Evolutionary conservation across 2,113 vertebrate genomes (phyloP), one percentile per base, ranked within the genome.

Genomic region (Leptobrachium leishanense): DNA sequence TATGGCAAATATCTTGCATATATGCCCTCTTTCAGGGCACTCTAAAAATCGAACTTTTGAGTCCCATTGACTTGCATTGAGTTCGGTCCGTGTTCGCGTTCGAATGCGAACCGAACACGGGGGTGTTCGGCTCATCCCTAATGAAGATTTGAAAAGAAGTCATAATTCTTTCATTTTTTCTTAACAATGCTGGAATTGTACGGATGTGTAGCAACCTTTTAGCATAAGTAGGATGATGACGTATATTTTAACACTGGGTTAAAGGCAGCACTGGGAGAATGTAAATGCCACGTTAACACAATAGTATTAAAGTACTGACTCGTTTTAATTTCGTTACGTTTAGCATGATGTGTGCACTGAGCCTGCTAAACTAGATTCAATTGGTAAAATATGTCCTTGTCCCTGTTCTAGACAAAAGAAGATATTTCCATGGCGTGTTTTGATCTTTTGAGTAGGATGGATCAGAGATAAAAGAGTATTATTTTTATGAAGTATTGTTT

Each of bases 401-500:
- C n/a, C 68, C 43, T 20, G 12, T 50, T 43, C 43, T 50, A 42
- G 5, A 12, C 50, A 44, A 70, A 44, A 70, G 43, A 15, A 46
- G 68, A 70, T n/a, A 13, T 42, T 70, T 5, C 13, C n/a, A 6
- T 20, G 7, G 3, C 15, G 13, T 50, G 66, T 68, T 68, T 68
- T 68, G 68, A 70, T 50, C 68, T 70, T 9, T 50, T 50, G 44
- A 6, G 43, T 50, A 31, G 15, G 44, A 10, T 12, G 7, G 6
- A 50, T 2, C 43, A n/a, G 43, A 70, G 68, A 70, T 70, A 15
- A 70, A 70, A 70, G 68, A n/a, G 2, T 2, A 44, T 46, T 46
- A 50, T 53, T 44, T 50, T n/a, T 68, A 6, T 68, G 12, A 69
- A 69, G 68, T 7, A 46, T 43, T 68, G 13, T 68, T 70, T 70